These are phyloP conservation scores for Macrocentrus cingulum DNA, from an alignment of 1,140 invertebrate genomes.

Conservation along the genomic window DNA sequence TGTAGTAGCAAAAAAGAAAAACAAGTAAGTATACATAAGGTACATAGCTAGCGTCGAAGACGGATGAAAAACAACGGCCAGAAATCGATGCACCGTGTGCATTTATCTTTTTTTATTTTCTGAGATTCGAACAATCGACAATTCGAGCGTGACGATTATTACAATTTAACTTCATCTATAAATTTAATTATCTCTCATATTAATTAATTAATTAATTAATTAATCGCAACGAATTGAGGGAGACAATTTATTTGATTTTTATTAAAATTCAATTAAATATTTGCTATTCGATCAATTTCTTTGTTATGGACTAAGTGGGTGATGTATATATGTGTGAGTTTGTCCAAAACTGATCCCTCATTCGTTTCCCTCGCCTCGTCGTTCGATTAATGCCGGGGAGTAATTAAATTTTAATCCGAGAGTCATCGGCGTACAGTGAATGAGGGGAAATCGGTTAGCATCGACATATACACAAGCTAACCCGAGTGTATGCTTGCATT, in stretches of 20 bases:
- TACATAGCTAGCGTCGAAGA: conserved; percentile 14
- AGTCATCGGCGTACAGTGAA: conserved; percentile 40
- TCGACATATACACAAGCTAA: background rate
- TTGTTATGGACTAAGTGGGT: conserved; percentile 33
- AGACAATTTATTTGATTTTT: too few relatives aligned
- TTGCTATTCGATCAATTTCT: conserved; percentile 27
- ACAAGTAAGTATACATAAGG: conserved; percentile 30
- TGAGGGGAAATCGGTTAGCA: conserved; percentile 22
- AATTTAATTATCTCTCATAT: too few relatives aligned
- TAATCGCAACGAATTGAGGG: too few relatives aligned
- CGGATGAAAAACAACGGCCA: background rate
- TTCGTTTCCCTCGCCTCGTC: background rate
- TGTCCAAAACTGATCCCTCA: background rate
- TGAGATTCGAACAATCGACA: too few relatives aligned
- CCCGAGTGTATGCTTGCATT: conserved; percentile 5
- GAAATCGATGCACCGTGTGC: background rate
- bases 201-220: too few relatives aligned
- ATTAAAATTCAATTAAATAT: too few relatives aligned
- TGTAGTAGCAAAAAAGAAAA: conserved; percentile 14
- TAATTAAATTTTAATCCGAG: conserved; percentile 51
- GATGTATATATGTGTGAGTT: background rate
- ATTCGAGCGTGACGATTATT: too few relatives aligned
- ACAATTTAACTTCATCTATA: too few relatives aligned
- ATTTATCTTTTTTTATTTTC: too few relatives aligned
- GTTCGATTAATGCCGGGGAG: conserved; percentile 41